These are phyloP conservation scores for Sminthurides bifidus DNA, from an alignment of 1,140 invertebrate species.

Conservation along the genomic window DNA sequence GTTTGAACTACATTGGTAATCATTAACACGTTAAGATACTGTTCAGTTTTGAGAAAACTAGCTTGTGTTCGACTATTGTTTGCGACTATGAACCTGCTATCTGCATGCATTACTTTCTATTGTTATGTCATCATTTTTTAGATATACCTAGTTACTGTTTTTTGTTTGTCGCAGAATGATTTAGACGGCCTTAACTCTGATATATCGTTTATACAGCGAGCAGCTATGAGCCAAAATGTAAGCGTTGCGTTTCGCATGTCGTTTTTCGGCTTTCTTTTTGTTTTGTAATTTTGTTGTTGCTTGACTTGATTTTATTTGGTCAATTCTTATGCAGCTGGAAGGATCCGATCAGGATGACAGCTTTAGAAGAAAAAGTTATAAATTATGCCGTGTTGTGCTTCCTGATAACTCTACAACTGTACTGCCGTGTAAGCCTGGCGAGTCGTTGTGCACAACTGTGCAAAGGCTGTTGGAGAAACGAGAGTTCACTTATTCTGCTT, in stretches of 20 bases:
- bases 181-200: conserved; percentile 17
- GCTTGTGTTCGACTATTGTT: not conserved
- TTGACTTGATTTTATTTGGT: conserved; percentile 36
- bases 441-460: conserved; percentile 63
- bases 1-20: no score
- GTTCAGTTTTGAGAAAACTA: no score
- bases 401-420: conserved; percentile 85
- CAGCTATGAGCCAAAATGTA: conserved; percentile 23
- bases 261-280: not conserved
- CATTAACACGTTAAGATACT: no score
- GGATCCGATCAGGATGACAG: conserved; percentile 27
- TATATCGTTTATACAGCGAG: conserved; percentile 22
- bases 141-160: no score
- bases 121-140: no score
- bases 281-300: conserved; percentile 4
- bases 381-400: conserved; percentile 72
- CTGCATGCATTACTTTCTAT: no score
- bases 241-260: not conserved
- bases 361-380: conserved; percentile 28
- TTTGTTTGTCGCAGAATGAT: conserved; percentile 7
- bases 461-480: conserved; percentile 70
- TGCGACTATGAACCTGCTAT: not conserved
- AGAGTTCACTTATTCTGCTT: conserved; percentile 58
- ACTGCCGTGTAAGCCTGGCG: conserved; percentile 58
- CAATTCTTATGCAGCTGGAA: conserved; percentile 20